These are phyloP conservation scores for Graptemys geographica DNA, from an alignment of 2,797 vertebrate genomes.

Conservation along the genomic window DNA sequence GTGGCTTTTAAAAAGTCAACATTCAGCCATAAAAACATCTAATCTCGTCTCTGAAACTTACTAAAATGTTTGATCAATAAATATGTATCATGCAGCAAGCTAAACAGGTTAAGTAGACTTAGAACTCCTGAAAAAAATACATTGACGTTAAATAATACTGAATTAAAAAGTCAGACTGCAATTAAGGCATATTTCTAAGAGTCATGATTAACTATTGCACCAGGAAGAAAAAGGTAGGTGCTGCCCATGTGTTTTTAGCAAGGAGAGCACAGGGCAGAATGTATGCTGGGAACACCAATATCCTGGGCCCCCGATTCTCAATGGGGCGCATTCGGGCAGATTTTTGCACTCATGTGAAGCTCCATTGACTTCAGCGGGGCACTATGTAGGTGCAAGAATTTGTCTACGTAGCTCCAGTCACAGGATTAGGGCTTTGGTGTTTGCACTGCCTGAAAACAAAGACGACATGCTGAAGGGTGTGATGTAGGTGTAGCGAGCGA, in stretches of 20 bases:
- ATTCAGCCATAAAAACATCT: neutral
- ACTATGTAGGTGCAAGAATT: rapidly evolving
- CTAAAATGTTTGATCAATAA: constrained; percentile 19
- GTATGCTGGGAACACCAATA: neutral
- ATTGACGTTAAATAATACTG: constrained; percentile 8
- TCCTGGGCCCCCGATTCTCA: neutral
- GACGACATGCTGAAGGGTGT: neutral
- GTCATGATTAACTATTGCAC: constrained; percentile 4
- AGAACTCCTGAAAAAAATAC: constrained; percentile 37
- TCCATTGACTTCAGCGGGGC: rapidly evolving
- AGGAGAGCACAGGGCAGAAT: neutral
- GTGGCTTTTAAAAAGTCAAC: constrained; percentile 15
- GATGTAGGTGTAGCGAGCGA: neutral
- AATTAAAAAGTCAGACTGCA: constrained; percentile 48
- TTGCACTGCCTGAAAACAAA: neutral
- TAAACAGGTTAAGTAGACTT: constrained; percentile 48
- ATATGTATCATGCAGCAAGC: neutral
- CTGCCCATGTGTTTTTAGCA: neutral
- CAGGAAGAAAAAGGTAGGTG: neutral
- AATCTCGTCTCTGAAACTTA: neutral
- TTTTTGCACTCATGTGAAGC: rapidly evolving
- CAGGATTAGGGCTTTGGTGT: rapidly evolving
- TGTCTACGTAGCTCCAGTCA: neutral
- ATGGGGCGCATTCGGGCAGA: rapidly evolving
- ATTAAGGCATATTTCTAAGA: neutral